These are phyloP conservation scores for Cassiopea andromeda DNA, from an alignment of 30 jellyfish, hydroid and myxozoan genomes.

Conservation along the genomic window DNA sequence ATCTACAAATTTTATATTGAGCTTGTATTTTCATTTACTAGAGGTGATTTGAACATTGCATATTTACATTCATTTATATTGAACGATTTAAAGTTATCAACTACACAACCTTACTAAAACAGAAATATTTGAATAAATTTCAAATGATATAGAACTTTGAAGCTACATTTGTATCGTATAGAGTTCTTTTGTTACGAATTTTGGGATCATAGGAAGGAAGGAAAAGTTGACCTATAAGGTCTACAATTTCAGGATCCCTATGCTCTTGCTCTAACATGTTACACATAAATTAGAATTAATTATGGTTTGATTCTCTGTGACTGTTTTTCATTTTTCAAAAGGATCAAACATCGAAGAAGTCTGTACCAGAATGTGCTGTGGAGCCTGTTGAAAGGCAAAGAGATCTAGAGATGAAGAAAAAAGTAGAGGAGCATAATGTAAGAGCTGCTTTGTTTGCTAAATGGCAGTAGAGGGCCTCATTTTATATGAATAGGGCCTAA, in stretches of 20 bases:
- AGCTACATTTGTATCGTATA: too few relatives aligned
- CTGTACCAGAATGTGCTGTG: constrained; percentile 13
- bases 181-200: too few relatives aligned
- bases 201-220: not conserved
- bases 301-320: not conserved
- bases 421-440: constrained; percentile 83
- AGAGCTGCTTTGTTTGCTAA: not conserved
- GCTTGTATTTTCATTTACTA: too few relatives aligned
- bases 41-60: too few relatives aligned
- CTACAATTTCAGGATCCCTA: not conserved
- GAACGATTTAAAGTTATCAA: too few relatives aligned
- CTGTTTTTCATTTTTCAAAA: constrained; percentile 15
- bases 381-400: constrained; percentile 44
- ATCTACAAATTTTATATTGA: too few relatives aligned
- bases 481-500: too few relatives aligned
- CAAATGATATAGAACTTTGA: too few relatives aligned
- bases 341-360: constrained; percentile 29
- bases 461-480: not conserved
- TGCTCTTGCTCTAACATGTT: not conserved
- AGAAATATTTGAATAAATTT: too few relatives aligned
- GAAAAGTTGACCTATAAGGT: not conserved
- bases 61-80: too few relatives aligned
- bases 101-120: too few relatives aligned
- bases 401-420: constrained; percentile 74
- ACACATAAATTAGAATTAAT: not conserved